A percentile compares a stretch with the other conserved stretches of the same genome.
Evolutionary conservation across 2,113 vertebrate species (phyloP).

Genomic region (Setophaga petechia): DNA sequence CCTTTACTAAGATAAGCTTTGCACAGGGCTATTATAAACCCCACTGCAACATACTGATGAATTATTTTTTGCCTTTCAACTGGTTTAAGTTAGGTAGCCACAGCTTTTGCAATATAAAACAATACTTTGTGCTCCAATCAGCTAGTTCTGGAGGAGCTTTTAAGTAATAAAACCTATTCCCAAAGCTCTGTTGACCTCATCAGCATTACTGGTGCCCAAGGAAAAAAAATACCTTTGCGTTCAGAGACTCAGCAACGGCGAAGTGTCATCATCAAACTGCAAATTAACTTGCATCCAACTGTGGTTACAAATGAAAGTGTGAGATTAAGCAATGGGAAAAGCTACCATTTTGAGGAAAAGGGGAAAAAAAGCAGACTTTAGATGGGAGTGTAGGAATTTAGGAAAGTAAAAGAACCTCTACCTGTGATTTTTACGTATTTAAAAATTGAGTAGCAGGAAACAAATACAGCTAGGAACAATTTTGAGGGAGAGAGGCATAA

Average conservation of each 20-base stretch:
- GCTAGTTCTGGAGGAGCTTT: neutral
- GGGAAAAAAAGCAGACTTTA: fast-evolving
- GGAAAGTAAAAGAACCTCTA: neutral
- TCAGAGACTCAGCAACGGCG: neutral
- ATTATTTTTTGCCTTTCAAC: slow-evolving; percentile 31
- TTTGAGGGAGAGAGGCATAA: neutral
- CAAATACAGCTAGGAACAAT: neutral
- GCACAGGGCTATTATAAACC: slow-evolving; percentile 23
- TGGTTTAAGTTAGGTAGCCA: neutral
- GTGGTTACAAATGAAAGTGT: neutral
- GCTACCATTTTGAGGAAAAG: neutral
- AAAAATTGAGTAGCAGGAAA: neutral
- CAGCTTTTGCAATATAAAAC: slow-evolving; percentile 10
- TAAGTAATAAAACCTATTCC: slow-evolving; percentile 29
- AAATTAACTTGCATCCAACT: slow-evolving; percentile 4
- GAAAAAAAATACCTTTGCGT: neutral
- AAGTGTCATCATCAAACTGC: neutral
- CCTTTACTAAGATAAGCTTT: neutral
- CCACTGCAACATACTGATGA: neutral
- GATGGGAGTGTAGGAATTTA: neutral
- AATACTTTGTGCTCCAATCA: neutral
- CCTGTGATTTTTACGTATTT: neutral
- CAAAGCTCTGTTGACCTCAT: slow-evolving; percentile 11
- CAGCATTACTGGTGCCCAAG: neutral
- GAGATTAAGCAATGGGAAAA: neutral